Evolutionary conservation across 2,888 invertebrate species (phyloP).

Genomic region (Luperina nickerlii): DNA sequence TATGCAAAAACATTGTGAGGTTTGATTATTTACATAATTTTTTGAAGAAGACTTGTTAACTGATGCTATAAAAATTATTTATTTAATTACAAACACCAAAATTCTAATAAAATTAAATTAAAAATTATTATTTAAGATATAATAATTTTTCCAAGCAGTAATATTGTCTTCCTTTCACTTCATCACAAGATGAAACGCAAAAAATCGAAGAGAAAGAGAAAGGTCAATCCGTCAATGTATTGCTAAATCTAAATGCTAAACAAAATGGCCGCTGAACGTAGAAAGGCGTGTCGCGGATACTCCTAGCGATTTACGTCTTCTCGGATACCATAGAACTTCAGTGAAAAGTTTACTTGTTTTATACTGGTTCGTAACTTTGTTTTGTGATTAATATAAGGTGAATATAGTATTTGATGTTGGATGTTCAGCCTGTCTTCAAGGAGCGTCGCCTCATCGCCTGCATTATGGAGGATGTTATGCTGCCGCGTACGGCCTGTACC

Average conservation of each 20-base stretch:
- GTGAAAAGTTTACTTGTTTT: constrained; percentile 88
- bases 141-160: constrained; percentile 2
- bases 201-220: constrained; percentile 66
- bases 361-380: constrained; percentile 90
- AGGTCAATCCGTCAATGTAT: constrained; percentile 72
- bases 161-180: constrained; percentile 54
- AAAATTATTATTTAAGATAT: not conserved
- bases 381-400: constrained; percentile 88
- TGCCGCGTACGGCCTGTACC: constrained; percentile 83
- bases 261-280: constrained; percentile 88
- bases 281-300: constrained; percentile 87
- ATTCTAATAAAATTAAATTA: no score
- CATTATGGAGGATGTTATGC: constrained; percentile 57
- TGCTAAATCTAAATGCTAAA: constrained; percentile 77
- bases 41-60: not conserved
- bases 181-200: constrained; percentile 59
- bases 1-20: not conserved
- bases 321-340: constrained; percentile 84
- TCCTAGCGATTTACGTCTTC: constrained; percentile 80
- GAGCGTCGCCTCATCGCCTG: constrained; percentile 69
- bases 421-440: constrained; percentile 64
- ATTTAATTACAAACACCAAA: not conserved
- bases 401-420: constrained; percentile 81
- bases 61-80: not conserved
- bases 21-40: constrained; percentile 1